Percentiles rank a stretch among this genome's conserved stretches.
These are phyloP conservation scores for Platycercus adscitus DNA, from an alignment of 2,113 vertebrate species.

Conservation along the genomic window DNA sequence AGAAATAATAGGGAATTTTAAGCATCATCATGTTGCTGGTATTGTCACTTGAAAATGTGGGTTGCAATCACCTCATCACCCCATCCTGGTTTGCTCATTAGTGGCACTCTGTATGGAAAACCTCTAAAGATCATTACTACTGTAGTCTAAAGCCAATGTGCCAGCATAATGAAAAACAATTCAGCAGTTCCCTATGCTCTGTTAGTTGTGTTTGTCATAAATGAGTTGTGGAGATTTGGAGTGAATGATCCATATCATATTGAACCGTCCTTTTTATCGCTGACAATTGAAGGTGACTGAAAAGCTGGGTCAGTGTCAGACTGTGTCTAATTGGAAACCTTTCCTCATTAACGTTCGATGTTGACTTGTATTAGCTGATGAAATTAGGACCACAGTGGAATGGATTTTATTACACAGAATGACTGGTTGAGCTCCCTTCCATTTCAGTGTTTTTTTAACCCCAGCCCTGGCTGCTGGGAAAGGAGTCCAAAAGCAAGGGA, in stretches of 20 bases:
- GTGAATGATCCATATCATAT: constrained; percentile 89
- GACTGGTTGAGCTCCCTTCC: constrained; percentile 65
- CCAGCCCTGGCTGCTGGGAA: constrained; percentile 22
- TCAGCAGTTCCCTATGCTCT: constrained; percentile 84
- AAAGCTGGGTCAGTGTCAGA: constrained; percentile 79
- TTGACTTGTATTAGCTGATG: constrained; percentile 79
- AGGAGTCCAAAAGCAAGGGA: constrained; percentile 30
- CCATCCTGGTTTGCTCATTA: constrained; percentile 73
- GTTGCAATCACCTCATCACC: constrained; percentile 47
- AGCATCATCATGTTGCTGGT: constrained; percentile 36
- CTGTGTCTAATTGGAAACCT: constrained; percentile 80
- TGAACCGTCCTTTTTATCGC: constrained; percentile 83
- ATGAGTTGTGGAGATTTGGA: constrained; percentile 83
- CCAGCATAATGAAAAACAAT: constrained; percentile 88
- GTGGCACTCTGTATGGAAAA: constrained; percentile 78
- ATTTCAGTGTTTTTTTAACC: constrained; percentile 71
- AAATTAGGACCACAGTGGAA: constrained; percentile 77
- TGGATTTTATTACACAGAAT: constrained; percentile 74
- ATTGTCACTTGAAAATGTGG: constrained; percentile 57
- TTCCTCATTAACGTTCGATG: constrained; percentile 76
- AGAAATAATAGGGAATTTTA: constrained; percentile 65
- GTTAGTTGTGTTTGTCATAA: constrained; percentile 90
- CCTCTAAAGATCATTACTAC: constrained; percentile 85
- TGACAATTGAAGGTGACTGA: constrained; percentile 85
- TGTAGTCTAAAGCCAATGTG: constrained; percentile 77